Evolutionary conservation across 2,888 invertebrate species (phyloP), one percentile per base, ranked within the genome.

Genomic region (Notodonta ziczac): DNA sequence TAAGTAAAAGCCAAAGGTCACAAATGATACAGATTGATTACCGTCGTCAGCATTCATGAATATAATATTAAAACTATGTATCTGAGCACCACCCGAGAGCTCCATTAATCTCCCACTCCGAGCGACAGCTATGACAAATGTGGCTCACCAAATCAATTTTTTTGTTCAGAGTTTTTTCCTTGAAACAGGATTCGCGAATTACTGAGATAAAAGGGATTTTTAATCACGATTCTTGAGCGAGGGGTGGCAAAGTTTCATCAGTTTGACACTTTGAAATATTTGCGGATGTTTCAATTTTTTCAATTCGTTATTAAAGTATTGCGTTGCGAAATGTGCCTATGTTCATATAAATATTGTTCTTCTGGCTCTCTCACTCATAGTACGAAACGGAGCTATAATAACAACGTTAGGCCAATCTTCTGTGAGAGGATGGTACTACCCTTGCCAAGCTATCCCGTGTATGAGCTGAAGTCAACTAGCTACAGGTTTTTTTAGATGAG

Each of bases 71-170:
- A 68, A 76, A 74, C 68, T 76, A 73, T 65, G 61, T 62, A 57
- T 56, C 57, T 50, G 51, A 59, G 57, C 54, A 32, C 48, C 44
- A 40, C n/a, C 57, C 40, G 32, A 61, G 44, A 32, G 46, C 9
- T 46, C 52, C 72, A 76, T 74, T 74, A 69, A 74, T 74, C 73
- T 74, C 54, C 8, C 61, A 32, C 4, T 5, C 55, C 9, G 55
- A 63, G 60, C 65, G 73, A 73, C 73, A 63, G 69, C 61, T 56
- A 64, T 73, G 73, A 74, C 73, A 74, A 74, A 74, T 76, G 73
- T 64, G 65, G 55, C 71, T 62, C 61, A 61, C 51, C 35, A 54
- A 66, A 64, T 70, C 71, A 57, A 62, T 59, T 44, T 63, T 70
- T 69, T 70, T 60, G 32, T 48, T 32, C 8, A 7, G 16, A 35